A percentile compares a stretch with the other conserved stretches of the same genome.
Evolutionary conservation across 2,113 vertebrate species (phyloP).

Genomic region (Euleptes europaea): DNA sequence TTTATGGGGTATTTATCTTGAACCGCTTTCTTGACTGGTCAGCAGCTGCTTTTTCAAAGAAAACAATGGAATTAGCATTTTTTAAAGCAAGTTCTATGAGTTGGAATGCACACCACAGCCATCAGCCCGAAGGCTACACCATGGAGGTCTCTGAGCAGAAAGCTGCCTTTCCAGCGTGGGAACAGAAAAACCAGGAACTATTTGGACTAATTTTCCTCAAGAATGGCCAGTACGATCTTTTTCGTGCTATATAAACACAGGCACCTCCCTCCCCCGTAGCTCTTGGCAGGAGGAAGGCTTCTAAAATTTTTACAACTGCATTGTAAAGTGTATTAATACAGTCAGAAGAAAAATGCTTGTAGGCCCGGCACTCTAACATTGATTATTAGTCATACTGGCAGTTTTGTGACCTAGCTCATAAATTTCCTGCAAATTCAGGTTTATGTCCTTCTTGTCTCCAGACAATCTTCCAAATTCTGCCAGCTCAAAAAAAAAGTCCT

Average conservation of each 20-base stretch:
- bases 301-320: slow-evolving; percentile 24
- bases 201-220: slow-evolving; percentile 21
- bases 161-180: not conserved
- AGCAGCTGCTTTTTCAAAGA: slow-evolving; percentile 34
- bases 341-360: slow-evolving; percentile 8
- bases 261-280: not conserved
- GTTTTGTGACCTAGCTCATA: not conserved
- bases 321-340: not conserved
- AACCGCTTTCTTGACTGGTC: slow-evolving; percentile 10
- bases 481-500: not conserved
- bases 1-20: slow-evolving; percentile 25
- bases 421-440: not conserved
- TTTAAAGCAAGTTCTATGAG: not conserved
- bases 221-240: slow-evolving; percentile 22
- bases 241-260: not conserved
- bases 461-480: not conserved
- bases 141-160: slow-evolving; percentile 13
- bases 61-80: not conserved
- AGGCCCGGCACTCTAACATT: not conserved
- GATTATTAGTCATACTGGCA: not conserved
- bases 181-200: slow-evolving; percentile 23
- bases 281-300: not conserved
- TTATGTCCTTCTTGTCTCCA: slow-evolving; percentile 1
- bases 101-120: slow-evolving; percentile 9
- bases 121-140: not conserved